Percentiles rank a stretch among this genome's conserved stretches.
Evolutionary conservation across 2,888 invertebrate species (phyloP).

Genomic region (Mycogona germanica): DNA sequence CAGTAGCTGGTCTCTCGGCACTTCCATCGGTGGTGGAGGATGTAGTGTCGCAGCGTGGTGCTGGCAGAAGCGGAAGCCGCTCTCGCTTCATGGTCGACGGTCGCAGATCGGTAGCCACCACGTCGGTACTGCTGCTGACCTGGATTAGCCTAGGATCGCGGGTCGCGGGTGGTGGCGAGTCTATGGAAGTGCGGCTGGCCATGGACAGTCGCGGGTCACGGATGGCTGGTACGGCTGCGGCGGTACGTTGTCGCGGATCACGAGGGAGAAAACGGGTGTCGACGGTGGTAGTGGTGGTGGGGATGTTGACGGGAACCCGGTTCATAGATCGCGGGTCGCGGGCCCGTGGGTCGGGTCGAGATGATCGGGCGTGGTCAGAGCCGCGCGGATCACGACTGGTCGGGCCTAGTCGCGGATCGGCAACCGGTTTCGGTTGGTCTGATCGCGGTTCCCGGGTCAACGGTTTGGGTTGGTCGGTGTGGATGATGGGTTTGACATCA

Average conservation of each 20-base stretch:
- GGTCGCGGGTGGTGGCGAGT: too few species aligned
- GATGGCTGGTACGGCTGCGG: neutral
- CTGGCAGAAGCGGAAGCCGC: neutral
- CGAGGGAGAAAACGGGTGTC: too few species aligned
- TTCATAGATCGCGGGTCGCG: neutral
- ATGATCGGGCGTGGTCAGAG: neutral
- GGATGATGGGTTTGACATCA: neutral
- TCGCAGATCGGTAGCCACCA: neutral
- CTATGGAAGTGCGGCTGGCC: too few species aligned
- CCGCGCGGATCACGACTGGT: slow-evolving; percentile 23
- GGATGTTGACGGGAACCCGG: too few species aligned
- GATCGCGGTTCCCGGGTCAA: neutral
- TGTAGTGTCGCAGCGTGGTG: too few species aligned
- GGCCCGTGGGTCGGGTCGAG: neutral
- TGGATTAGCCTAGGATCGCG: neutral
- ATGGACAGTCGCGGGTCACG: slow-evolving; percentile 4
- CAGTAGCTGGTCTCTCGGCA: neutral
- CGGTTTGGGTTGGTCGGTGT: neutral
- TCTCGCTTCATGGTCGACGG: neutral
- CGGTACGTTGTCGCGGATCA: neutral
- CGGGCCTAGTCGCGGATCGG: neutral
- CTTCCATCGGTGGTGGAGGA: too few species aligned
- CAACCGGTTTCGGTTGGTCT: slow-evolving; percentile 18
- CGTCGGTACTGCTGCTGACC: neutral
- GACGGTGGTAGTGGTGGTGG: too few species aligned